A percentile compares a stretch with the other conserved stretches of the same genome.
These are phyloP conservation scores for Etheostoma perlongum DNA, from an alignment of 2,797 vertebrate species.

Conservation along the genomic window DNA sequence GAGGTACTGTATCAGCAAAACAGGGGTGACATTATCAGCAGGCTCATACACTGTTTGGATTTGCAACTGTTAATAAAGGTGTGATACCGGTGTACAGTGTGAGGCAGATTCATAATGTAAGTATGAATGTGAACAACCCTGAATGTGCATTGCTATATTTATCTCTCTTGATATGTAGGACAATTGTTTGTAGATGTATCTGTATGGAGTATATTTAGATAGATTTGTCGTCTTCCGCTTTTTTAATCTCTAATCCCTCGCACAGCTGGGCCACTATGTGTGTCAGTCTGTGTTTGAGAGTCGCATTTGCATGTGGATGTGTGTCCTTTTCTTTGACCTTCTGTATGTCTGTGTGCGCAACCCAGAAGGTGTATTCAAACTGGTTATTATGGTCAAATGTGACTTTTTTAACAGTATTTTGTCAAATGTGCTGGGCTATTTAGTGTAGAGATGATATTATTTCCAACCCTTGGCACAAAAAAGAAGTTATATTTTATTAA, in stretches of 20 bases:
- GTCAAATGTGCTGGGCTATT: not conserved
- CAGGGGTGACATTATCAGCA: constrained; percentile 33
- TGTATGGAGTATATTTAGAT: constrained; percentile 53
- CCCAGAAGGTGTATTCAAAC: not conserved
- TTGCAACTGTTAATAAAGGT: constrained; percentile 27
- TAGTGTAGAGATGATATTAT: not conserved
- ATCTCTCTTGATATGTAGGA: constrained; percentile 43
- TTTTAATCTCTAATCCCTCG: constrained; percentile 70
- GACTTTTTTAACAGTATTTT: not conserved
- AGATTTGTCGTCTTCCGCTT: constrained; percentile 46
- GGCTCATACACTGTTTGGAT: not conserved
- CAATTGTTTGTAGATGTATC: constrained; percentile 48
- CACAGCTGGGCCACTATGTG: constrained; percentile 54
- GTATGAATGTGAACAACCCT: constrained; percentile 5
- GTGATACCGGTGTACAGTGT: not conserved
- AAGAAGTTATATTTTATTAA: not conserved
- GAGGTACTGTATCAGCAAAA: constrained; percentile 14
- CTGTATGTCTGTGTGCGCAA: not conserved
- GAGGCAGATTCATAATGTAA: constrained; percentile 5
- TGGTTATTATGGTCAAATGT: not conserved
- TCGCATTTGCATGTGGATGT: constrained; percentile 7
- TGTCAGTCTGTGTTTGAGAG: not conserved
- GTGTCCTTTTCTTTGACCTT: constrained; percentile 16
- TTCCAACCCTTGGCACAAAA: not conserved
- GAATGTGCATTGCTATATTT: constrained; percentile 20